Base-by-base conservation (phyloP, 2,797 vertebrate species). In the Odontamblyopus lacepedii region DNA sequence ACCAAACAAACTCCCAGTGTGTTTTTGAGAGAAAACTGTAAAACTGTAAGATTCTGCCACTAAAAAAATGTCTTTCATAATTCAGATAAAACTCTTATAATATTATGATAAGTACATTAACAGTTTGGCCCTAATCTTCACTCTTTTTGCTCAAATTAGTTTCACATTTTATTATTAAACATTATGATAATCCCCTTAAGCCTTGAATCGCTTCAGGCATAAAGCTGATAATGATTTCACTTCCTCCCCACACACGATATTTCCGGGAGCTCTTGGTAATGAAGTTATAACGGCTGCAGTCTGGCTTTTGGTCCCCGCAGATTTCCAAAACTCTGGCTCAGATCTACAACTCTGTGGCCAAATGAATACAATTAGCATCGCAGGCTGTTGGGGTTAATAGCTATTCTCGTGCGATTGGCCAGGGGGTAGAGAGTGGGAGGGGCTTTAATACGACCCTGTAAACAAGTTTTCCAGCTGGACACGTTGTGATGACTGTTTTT, bases 401-500 rank as follows among this genome's bases (percentile, higher is more conserved):
- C 72, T 26, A 57, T 71, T 60, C 79, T 55, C 77, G 82, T 85
- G 77, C 70, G 16, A 38, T 86, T 26, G 5, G 70, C 81, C 69
- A 29, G n/a, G 71, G 30, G 38, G 18, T 67, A 2, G 19, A 70
- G 30, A 15, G 64, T 35, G 51, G 73, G 70, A 66, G 48, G 72
- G 53, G 72, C 60, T 32, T 66, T 15, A 80, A 67, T 30, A 6
- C n/a, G 18, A 26, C 0, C 56, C 30, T 44, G 35, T 63, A 23
- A 64, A 51, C 71, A 67, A 30, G 56, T 69, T 59, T 77, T 50
- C 59, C 72, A 81, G 75, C 79, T 81, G 77, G 77, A 60, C 59
- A 38, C 78, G 74, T 85, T 78, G 76, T 78, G 71, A 60, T 76
- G 76, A 63, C 30, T 83, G 77, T 85, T 86, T 38, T 78, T 77